Percentiles rank a stretch among this genome's conserved stretches.
Conservation (phyloP, 2,113 vertebrate species). For the Neofelis nebulosa region DNA sequence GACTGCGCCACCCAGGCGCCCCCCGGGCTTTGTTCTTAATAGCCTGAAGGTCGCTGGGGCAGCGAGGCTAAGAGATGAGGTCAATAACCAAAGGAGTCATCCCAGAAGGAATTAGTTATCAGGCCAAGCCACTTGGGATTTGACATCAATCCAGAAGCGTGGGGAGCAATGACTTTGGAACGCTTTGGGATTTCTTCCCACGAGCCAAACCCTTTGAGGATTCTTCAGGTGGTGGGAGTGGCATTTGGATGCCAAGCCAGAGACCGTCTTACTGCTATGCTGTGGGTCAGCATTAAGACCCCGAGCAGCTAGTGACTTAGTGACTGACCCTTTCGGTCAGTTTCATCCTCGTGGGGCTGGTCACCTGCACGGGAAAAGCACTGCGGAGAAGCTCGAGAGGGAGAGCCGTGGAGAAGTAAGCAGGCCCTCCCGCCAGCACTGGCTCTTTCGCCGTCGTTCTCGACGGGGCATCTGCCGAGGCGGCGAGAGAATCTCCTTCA, state of each 20-base stretch:
- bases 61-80: neutral
- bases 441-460: fast-evolving
- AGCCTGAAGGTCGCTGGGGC: neutral
- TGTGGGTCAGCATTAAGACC: neutral
- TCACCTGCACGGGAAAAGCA: neutral
- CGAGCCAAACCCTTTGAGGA: neutral
- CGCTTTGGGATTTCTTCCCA: neutral
- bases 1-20: no score
- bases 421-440: fast-evolving
- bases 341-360: neutral
- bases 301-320: neutral
- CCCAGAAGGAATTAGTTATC: neutral
- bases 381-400: neutral
- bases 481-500: neutral
- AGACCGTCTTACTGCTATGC: neutral
- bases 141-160: neutral
- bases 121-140: neutral
- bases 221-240: neutral
- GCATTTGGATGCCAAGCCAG: neutral
- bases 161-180: neutral
- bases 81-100: neutral
- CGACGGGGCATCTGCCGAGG: neutral
- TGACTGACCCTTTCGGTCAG: no score
- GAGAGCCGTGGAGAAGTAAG: neutral
- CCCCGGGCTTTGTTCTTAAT: neutral